These are phyloP conservation scores for Anomalospiza imberbis DNA, from an alignment of 2,797 vertebrate genomes.

Conservation along the genomic window DNA sequence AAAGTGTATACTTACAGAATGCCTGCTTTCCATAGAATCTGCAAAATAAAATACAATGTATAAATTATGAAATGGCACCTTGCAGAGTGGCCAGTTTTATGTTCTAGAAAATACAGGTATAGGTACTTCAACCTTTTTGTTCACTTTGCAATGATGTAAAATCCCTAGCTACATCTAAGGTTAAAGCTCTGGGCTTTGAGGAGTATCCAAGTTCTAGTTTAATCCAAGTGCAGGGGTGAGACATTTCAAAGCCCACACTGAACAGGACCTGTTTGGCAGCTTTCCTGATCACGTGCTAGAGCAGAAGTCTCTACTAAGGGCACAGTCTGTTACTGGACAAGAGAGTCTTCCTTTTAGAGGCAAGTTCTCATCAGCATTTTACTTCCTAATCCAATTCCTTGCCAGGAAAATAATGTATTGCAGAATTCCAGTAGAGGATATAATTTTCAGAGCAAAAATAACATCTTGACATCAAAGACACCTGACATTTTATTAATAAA, in stretches of 20 bases:
- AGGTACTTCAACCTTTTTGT: background rate
- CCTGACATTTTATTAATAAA: slow-evolving; percentile 11
- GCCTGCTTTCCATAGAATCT: slow-evolving; percentile 71
- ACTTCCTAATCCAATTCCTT: slow-evolving; percentile 9
- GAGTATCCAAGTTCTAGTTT: background rate
- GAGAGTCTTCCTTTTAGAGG: slow-evolving; percentile 8
- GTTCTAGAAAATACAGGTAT: background rate
- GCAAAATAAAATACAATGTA: slow-evolving; percentile 65
- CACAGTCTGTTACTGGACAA: background rate
- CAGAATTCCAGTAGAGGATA: background rate
- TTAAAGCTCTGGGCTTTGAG: background rate
- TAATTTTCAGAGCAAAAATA: background rate
- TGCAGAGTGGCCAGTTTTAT: background rate
- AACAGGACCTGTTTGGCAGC: background rate
- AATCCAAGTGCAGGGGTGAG: background rate
- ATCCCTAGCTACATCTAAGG: background rate
- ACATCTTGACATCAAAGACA: slow-evolving; percentile 4
- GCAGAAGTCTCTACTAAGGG: background rate
- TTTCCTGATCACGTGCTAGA: background rate
- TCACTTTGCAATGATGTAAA: background rate
- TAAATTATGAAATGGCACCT: background rate
- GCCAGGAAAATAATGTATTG: slow-evolving; percentile 9
- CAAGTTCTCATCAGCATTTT: slow-evolving; percentile 8
- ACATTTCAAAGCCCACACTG: background rate
- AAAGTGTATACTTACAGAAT: slow-evolving; percentile 72